A percentile compares a stretch with the other conserved stretches of the same genome.
Conservation (phyloP, 2,888 invertebrate species). For the Lapara coniferarum region DNA sequence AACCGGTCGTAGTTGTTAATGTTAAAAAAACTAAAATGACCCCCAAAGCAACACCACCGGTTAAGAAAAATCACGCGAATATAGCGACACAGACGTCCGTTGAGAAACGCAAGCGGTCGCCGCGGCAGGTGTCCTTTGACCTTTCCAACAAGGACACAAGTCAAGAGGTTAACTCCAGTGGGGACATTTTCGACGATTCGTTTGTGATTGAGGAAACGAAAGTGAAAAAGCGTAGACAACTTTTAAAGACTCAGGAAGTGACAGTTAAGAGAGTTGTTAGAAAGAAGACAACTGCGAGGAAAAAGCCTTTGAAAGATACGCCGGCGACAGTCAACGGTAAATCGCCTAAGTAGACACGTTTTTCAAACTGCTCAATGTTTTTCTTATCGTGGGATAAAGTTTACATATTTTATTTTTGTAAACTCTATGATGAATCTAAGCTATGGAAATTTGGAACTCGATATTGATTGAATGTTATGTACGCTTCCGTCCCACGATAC, state of each 20-base stretch:
- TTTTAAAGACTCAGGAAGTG: conserved; percentile 64
- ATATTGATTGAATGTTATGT: no score
- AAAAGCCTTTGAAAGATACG: conserved; percentile 68
- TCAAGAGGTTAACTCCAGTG: conserved; percentile 61
- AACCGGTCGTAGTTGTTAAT: conserved; percentile 59
- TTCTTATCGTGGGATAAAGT: neutral
- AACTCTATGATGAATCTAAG: no score
- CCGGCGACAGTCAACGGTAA: conserved; percentile 69
- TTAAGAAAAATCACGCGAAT: conserved; percentile 66
- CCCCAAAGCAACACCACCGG: conserved; percentile 69
- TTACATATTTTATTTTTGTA: neutral
- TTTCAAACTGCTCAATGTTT: conserved; percentile 10
- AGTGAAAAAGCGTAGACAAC: conserved; percentile 61
- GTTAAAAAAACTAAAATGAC: conserved; percentile 65
- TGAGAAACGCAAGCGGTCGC: conserved; percentile 56
- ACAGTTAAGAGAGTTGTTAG: conserved; percentile 66
- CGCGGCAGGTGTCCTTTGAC: conserved; percentile 69
- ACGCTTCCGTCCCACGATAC: neutral
- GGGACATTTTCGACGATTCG: conserved; percentile 77
- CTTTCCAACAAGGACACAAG: conserved; percentile 54
- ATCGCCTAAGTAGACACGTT: conserved; percentile 55
- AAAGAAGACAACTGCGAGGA: conserved; percentile 63
- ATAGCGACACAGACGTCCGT: conserved; percentile 74
- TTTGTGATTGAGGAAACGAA: conserved; percentile 65
- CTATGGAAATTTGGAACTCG: no score